A percentile compares a stretch with the other conserved stretches of the same genome.
Evolutionary conservation across 2,888 invertebrate genomes (phyloP).

Genomic region (Bombylius discolor): DNA sequence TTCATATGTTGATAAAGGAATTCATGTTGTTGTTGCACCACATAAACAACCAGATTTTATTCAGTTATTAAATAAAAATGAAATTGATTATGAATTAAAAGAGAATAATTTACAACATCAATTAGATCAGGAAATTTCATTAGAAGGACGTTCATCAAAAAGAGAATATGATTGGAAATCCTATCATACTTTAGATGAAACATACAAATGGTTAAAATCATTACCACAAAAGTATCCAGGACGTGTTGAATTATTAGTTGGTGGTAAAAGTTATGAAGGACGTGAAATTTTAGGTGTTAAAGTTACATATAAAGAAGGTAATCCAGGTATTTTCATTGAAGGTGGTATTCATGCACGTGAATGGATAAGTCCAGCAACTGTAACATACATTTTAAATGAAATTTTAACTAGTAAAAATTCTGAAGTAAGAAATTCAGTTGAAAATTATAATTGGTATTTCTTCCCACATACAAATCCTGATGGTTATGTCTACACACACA

Average conservation of each 20-base stretch:
- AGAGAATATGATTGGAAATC: constrained; percentile 22
- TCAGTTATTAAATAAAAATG: constrained; percentile 1
- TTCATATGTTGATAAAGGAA: neutral
- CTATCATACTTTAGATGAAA: constrained; percentile 33
- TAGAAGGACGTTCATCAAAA: constrained; percentile 10
- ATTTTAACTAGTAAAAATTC: constrained; percentile 43
- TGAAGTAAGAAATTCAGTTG: constrained; percentile 38
- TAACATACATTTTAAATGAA: constrained; percentile 49
- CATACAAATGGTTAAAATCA: constrained; percentile 43
- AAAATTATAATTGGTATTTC: constrained; percentile 57
- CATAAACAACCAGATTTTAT: constrained; percentile 9
- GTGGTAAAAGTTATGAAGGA: constrained; percentile 45
- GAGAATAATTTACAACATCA: constrained; percentile 8
- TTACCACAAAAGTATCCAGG: constrained; percentile 38
- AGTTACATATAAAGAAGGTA: constrained; percentile 36
- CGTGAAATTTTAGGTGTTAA: constrained; percentile 47
- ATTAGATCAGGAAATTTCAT: neutral
- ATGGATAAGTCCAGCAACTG: constrained; percentile 55
- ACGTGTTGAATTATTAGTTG: constrained; percentile 38
- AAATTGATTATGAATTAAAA: neutral
- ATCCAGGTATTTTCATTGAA: constrained; percentile 47
- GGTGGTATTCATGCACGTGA: constrained; percentile 60
- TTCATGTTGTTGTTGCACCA: constrained; percentile 8
- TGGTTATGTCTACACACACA: constrained; percentile 57
- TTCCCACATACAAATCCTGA: constrained; percentile 65